Evolutionary conservation across 2,797 vertebrate genomes (phyloP).

Genomic region (Enteromius thamalakanensis): DNA sequence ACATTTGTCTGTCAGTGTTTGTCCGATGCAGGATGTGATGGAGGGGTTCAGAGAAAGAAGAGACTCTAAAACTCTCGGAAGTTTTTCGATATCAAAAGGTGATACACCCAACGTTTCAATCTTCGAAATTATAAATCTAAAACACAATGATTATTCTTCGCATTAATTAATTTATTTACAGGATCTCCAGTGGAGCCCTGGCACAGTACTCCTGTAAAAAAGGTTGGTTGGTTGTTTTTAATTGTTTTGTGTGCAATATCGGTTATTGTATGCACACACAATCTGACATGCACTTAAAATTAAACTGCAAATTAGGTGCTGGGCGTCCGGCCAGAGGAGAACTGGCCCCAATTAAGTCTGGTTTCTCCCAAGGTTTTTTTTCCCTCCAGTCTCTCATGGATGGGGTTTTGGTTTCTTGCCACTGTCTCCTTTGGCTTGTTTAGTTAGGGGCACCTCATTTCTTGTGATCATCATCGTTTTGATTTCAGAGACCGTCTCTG

Average conservation of each 20-base stretch:
- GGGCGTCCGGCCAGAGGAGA: too few species aligned
- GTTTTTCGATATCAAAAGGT: constrained; percentile 17
- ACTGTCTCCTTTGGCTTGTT: too few species aligned
- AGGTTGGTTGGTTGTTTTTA: constrained; percentile 39
- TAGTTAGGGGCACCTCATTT: too few species aligned
- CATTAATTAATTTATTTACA: constrained; percentile 23
- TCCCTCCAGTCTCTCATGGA: too few species aligned
- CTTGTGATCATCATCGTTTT: too few species aligned
- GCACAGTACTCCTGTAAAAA: constrained; percentile 66
- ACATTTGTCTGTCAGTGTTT: neutral
- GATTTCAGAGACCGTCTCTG: too few species aligned
- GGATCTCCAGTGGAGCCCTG: constrained; percentile 56
- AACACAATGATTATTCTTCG: neutral
- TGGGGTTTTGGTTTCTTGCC: too few species aligned
- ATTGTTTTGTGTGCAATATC: neutral
- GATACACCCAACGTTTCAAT: neutral
- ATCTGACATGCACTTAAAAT: too few species aligned
- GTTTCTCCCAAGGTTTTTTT: too few species aligned
- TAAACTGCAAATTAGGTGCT: too few species aligned
- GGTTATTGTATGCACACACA: neutral
- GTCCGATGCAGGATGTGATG: constrained; percentile 43
- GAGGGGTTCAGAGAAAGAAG: constrained; percentile 33
- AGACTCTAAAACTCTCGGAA: constrained; percentile 27
- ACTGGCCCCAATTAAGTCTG: too few species aligned
- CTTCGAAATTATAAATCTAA: neutral